Base-by-base conservation (phyloP, 30 jellyfish, hydroid and myxozoan species). In the Hydra vulgaris region DNA sequence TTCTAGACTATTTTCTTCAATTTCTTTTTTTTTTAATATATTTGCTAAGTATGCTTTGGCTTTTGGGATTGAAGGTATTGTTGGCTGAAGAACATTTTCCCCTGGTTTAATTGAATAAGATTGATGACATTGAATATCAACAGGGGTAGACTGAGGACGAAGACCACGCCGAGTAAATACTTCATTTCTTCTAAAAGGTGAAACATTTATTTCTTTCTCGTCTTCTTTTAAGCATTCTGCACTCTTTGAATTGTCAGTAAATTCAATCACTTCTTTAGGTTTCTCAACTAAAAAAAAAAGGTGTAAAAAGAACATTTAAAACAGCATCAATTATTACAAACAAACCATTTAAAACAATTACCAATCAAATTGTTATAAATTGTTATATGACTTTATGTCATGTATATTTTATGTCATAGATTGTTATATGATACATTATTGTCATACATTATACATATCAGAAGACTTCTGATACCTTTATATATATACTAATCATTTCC, bases 61-160 rank as follows among this genome's bases (percentile, higher is more conserved):
- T 40, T 40, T 40, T 3, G 61, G 61, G 8, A 54, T 15, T 7
- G 85, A 53, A n/a, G 77, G 25, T 26, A 15, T 78, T 53, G 78
- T 22, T 5, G 85, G 54, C 69, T 52, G 27, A 15, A 61, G 26
- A 0, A 53, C 85, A 15, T 54, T 61, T 26, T 54, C 77, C 25
- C 69, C 69, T 1, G 85, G 54, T 66, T 78, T 78, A 15, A 78
- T 61, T 21, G 54, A 1, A 25, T 78, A 20, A 23, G 85, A 8
- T 78, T 78, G 66, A 18, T 78, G 66, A 80, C 85, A 78, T 23
- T 78, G 54, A 12, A 78, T 18, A 53, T 78, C 85, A 19, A 27
- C 53, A 20, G 85, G 85, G 19, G 85, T 53, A 12, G 85, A 78
- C 26, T 78, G 81, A 3, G 85, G 85, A 1, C 85, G 85, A 0